Evolutionary conservation across 2,797 vertebrate genomes (phyloP).

Genomic region (Staurois parvus): DNA sequence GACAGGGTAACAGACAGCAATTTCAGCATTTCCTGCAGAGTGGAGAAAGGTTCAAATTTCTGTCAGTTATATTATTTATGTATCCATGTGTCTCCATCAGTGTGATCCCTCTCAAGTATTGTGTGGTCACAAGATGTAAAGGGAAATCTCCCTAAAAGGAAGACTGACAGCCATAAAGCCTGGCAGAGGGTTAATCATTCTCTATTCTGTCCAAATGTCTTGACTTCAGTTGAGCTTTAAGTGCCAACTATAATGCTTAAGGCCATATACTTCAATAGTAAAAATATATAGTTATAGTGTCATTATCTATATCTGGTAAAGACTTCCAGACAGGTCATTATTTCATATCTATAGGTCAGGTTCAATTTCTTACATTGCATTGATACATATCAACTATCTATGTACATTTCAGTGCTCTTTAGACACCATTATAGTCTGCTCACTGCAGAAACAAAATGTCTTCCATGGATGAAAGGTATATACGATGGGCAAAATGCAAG

Average conservation of each 20-base stretch:
- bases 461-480: conserved; percentile 60
- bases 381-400: conserved; percentile 63
- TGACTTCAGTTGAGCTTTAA: not conserved
- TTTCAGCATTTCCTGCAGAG: too few species aligned
- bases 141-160: too few species aligned
- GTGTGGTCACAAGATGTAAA: too few species aligned
- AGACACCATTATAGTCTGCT: conserved; percentile 57
- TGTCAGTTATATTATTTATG: too few species aligned
- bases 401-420: conserved; percentile 60
- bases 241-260: conserved; percentile 13
- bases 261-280: not conserved
- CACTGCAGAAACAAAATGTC: conserved; percentile 60
- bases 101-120: too few species aligned
- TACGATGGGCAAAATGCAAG: conserved; percentile 54
- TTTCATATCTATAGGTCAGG: conserved; percentile 53
- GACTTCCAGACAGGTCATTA: conserved; percentile 46
- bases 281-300: not conserved
- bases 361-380: conserved; percentile 60
- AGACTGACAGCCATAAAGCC: too few species aligned
- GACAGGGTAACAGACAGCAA: too few species aligned
- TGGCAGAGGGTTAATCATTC: too few species aligned
- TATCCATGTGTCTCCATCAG: too few species aligned
- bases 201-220: not conserved
- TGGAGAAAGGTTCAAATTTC: too few species aligned
- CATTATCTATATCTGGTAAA: conserved; percentile 5